phyloP scores from a whole-genome alignment of 2,113 vertebrate genomes.

The Mesitornis unicolor region DNA sequence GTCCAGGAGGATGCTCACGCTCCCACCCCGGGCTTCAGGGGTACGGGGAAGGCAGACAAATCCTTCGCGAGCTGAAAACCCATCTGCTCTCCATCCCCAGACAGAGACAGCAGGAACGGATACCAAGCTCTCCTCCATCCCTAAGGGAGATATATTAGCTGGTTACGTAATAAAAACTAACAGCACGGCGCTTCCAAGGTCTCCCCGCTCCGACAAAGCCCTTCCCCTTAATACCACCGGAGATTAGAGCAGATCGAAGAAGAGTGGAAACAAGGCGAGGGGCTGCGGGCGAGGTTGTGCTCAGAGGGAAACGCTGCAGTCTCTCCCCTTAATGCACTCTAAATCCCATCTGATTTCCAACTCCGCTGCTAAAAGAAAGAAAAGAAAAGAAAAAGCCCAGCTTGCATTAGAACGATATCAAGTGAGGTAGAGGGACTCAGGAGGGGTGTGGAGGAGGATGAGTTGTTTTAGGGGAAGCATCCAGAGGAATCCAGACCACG shows the following conservation, averaged over 20 bases:
- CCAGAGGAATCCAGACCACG: background rate
- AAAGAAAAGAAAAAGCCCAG: too few relatives aligned
- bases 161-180: background rate
- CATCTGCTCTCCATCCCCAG: background rate
- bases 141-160: background rate
- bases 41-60: background rate
- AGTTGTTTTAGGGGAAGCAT: background rate
- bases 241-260: conserved; percentile 27
- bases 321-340: conserved; percentile 35
- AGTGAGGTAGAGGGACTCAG: background rate
- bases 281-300: background rate
- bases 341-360: conserved; percentile 47
- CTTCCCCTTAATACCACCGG: background rate
- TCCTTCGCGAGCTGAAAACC: background rate
- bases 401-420: background rate
- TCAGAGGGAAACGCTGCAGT: background rate
- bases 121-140: background rate
- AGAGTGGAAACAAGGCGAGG: background rate
- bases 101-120: background rate
- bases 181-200: background rate
- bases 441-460: background rate
- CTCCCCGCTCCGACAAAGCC: background rate
- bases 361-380: background rate
- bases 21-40: background rate
- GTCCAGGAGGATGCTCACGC: background rate